Conservation (phyloP, 2,113 vertebrate species). For the Ameiurus melas region DNA sequence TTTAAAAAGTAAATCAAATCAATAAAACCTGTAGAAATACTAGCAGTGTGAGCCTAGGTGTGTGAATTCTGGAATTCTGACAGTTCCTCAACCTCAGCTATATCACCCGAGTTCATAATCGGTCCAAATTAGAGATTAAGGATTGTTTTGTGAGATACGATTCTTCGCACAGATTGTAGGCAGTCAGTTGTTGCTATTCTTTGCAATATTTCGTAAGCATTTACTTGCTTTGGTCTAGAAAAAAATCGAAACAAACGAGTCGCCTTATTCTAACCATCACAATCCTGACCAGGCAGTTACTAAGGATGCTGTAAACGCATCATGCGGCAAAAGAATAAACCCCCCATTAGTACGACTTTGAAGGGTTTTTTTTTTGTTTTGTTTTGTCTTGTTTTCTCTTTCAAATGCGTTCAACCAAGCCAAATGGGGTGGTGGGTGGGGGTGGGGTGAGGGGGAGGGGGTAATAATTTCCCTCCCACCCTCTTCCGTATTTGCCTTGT, state of each 20-base stretch:
- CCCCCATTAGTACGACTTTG: too few relatives aligned
- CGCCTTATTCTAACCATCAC: background rate
- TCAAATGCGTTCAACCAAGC: too few relatives aligned
- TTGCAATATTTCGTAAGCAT: too few relatives aligned
- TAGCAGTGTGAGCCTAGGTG: background rate
- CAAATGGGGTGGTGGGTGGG: too few relatives aligned
- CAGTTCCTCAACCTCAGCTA: background rate
- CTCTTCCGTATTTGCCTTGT: background rate
- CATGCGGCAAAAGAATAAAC: background rate
- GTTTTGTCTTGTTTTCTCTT: too few relatives aligned
- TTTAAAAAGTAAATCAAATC: background rate
- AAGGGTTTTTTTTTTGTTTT: too few relatives aligned
- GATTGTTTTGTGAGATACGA: background rate
- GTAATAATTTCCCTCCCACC: background rate
- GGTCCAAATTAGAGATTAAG: background rate
- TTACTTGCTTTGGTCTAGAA: too few relatives aligned
- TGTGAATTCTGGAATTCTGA: background rate
- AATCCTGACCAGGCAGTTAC: background rate
- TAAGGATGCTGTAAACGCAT: background rate
- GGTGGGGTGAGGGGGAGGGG: too few relatives aligned
- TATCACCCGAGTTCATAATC: background rate
- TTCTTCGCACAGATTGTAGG: too few relatives aligned
- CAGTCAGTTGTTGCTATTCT: too few relatives aligned
- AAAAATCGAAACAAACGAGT: too few relatives aligned
- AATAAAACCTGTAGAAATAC: background rate